These are phyloP conservation scores for Augiades crinisus DNA, from an alignment of 2,888 invertebrate genomes.

Conservation along the genomic window DNA sequence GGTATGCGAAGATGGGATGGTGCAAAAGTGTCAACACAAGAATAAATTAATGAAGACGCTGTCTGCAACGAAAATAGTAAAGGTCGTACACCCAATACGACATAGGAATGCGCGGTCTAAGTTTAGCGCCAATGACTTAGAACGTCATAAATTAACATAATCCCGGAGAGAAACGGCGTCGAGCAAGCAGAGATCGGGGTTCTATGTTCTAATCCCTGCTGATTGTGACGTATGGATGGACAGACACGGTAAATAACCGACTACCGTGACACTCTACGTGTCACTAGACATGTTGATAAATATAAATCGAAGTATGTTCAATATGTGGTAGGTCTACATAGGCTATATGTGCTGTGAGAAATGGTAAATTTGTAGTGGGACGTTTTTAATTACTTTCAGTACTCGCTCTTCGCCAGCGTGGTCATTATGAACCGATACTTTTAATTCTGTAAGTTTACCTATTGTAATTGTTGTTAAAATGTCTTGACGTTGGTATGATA, in stretches of 20 bases:
- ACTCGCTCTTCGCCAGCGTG: too few species aligned
- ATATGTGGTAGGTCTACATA: too few species aligned
- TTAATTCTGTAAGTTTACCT: too few species aligned
- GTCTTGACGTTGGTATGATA: too few species aligned
- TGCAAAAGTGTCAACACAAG: too few species aligned
- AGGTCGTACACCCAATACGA: not conserved
- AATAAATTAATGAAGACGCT: too few species aligned
- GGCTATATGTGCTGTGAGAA: too few species aligned
- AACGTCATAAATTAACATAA: slow-evolving; percentile 51
- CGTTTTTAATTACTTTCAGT: too few species aligned
- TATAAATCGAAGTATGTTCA: not conserved
- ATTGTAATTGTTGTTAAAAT: too few species aligned
- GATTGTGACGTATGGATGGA: slow-evolving; percentile 54
- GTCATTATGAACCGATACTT: too few species aligned
- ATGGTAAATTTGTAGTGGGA: too few species aligned
- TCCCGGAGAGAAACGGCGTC: slow-evolving; percentile 45
- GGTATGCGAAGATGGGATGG: too few species aligned
- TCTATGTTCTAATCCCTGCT: slow-evolving; percentile 41
- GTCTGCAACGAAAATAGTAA: not conserved
- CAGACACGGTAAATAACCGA: not conserved
- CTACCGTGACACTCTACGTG: not conserved
- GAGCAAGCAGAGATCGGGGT: slow-evolving; percentile 36
- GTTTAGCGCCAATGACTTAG: slow-evolving; percentile 40
- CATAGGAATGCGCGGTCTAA: slow-evolving; percentile 31
- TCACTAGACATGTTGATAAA: not conserved